Base-by-base conservation (phyloP, 2,113 vertebrate species). In the Corythaixoides concolor region DNA sequence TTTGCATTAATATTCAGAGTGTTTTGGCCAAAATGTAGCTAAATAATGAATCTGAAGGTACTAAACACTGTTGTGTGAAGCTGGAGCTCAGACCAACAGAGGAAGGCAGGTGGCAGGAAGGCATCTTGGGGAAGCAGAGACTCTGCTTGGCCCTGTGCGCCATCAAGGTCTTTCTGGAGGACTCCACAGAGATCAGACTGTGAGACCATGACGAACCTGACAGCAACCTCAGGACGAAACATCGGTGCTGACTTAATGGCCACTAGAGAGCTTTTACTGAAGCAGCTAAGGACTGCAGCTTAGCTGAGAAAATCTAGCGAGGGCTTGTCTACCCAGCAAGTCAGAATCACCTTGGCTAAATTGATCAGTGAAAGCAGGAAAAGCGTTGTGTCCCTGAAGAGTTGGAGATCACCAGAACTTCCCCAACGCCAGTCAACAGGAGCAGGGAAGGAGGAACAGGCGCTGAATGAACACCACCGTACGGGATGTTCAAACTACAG, bases 1-100 rank as follows among this genome's bases (percentile, higher is more conserved):
- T 97, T 93, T 97, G 94, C 93, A 95, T 95, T 97, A 93, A 96
- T 95, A 92, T 91, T 96, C 93, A 47, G 93, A 84, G 18, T 96
- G 94, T 97, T 97, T 93, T 90, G 91, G 80, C 94, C 96, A 92
- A 96, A 94, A 85, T 4, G 67, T 86, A 93, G 84, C 67, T 90
- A 97, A 97, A 96, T 91, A 96, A 89, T 60, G 74, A 93, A 89
- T 96, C 82, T 76, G 94, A 89, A 97, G 87, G 94, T 95, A 95
- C 80, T 93, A 96, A 97, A 97, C 87, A 87, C 32, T 96, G 89
- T 49, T 70, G 84, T 85, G 77, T 91, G 89, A 89, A 95, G 92
- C 76, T 93, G 73, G 28, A 95, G 77, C 80, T 93, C 69, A 92
- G 87, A 75, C 2, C 12, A 95, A 84, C 68, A 74, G 75, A 84